Conservation (phyloP, 53 echinoderm and acorn worm species). For the Paracentrotus lividus region DNA sequence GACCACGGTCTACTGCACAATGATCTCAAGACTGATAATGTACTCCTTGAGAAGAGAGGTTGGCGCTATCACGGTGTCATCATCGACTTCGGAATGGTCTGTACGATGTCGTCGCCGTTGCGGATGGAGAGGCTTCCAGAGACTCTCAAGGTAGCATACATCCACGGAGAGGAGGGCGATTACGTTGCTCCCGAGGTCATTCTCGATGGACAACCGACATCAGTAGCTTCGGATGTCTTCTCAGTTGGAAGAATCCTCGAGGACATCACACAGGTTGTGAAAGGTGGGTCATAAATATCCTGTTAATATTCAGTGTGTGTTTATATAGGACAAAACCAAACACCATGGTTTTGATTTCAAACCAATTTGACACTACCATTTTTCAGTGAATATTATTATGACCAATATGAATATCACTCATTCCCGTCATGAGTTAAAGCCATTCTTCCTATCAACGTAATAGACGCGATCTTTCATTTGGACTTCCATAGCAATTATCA, state of each 20-base stretch:
- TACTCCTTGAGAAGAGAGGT: slow-evolving; percentile 21
- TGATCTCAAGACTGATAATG: slow-evolving; percentile 62
- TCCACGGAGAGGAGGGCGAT: slow-evolving; percentile 36
- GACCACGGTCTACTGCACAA: slow-evolving; percentile 66
- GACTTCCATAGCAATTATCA: no score
- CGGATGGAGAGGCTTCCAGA: slow-evolving; percentile 36
- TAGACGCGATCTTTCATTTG: no score
- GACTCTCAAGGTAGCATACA: slow-evolving; percentile 29
- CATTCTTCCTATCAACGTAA: no score
- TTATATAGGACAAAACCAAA: not conserved
- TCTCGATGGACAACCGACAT: slow-evolving; percentile 14
- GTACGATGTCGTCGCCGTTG: slow-evolving; percentile 13
- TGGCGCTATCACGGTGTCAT: slow-evolving; percentile 30
- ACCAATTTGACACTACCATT: no score
- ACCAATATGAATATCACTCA: no score
- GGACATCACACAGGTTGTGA: slow-evolving; percentile 32
- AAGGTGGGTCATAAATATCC: not conserved
- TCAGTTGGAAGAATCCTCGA: slow-evolving; percentile 41
- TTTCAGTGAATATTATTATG: no score
- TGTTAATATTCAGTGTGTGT: not conserved
- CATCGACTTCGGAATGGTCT: slow-evolving; percentile 64
- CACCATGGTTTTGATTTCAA: no score
- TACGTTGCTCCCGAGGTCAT: slow-evolving; percentile 64
- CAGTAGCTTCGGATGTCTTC: slow-evolving; percentile 26
- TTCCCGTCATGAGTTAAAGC: no score